Base-by-base conservation (phyloP, 2,113 vertebrate species). In the Salvelinus sp. region DNA sequence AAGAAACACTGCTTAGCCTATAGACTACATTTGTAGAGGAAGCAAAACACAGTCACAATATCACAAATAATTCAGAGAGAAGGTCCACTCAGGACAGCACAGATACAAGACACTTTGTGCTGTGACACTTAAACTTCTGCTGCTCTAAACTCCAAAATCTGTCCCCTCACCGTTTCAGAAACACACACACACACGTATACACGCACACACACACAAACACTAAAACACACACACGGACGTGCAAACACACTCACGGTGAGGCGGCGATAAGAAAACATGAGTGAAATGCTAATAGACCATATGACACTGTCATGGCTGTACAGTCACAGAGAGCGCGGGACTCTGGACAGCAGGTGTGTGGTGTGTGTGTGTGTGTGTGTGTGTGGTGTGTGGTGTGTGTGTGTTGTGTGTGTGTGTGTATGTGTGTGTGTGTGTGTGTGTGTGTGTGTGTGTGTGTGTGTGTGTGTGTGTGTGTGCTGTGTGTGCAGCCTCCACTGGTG, bases 21-120 rank as follows among this genome's bases (percentile, higher is more conserved):
- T 60, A 69, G 38, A 81, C 63, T 57, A 25, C 65, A 72, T 25
- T 77, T 69, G 14, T 50, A 69, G 2, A 16, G 16, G 33, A 79
- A 73, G 57, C 73, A 18, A 63, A 67, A 72, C 65, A 80, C 69
- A 82, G 79, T 69, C 79, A 79, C 76, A 83, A 79, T 69, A 70
- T 83, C 77, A 86, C 86, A 86, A 86, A 89, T 89, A 72, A 89
- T 89, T 89, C 84, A 89, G 73, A 77, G 62, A 86, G 80, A 71
- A 84, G 75, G 76, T 84, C 84, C 80, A 83, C 70, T 76, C 75
- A 77, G 75, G 85, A 73, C 74, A 30, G 38, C 3, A 58, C 65
- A 75, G 73, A 81, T 65, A 77, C 62, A 68, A 67, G 25, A 67
- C 23, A 62, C 20, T 13, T 50, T 50, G 48, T 16, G 14, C 48